Conservation (phyloP, 2,797 vertebrate species). For the Neoniphon sammara region DNA sequence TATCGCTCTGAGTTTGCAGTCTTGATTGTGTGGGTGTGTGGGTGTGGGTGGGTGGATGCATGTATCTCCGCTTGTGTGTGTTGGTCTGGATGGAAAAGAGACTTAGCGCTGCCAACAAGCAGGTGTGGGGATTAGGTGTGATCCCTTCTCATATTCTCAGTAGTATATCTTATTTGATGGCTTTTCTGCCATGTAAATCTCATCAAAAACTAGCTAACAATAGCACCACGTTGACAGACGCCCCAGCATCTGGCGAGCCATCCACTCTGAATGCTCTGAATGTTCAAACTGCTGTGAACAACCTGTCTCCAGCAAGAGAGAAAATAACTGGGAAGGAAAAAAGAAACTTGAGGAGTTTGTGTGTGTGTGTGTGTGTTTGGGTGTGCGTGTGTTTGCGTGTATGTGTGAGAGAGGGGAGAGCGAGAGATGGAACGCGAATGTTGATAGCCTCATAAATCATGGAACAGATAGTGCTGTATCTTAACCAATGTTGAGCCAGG, state of each 20-base stretch:
- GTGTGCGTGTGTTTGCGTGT: constrained; percentile 1
- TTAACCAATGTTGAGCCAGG: constrained; percentile 70
- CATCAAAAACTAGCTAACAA: constrained; percentile 84
- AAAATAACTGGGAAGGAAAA: constrained; percentile 55
- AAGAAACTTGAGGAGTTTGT: constrained; percentile 36
- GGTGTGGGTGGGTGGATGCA: constrained; percentile 47
- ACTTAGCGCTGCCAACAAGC: constrained; percentile 65
- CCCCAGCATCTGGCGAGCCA: constrained; percentile 80
- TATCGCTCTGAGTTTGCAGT: constrained; percentile 51
- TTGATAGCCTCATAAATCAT: constrained; percentile 77
- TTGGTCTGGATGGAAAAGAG: constrained; percentile 63
- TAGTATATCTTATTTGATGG: constrained; percentile 82
- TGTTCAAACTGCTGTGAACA: constrained; percentile 79
- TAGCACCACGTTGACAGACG: constrained; percentile 78
- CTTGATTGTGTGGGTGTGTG: constrained; percentile 60
- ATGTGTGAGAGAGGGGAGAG: constrained; percentile 15
- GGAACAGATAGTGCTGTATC: constrained; percentile 65
- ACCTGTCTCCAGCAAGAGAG: constrained; percentile 71
- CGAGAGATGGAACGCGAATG: constrained; percentile 38
- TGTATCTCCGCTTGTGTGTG: constrained; percentile 43
- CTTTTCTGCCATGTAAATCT: constrained; percentile 82
- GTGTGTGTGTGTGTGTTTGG: constrained; percentile 31
- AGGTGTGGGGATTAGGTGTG: constrained; percentile 80
- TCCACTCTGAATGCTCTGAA: constrained; percentile 56
- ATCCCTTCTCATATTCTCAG: constrained; percentile 75